Evolutionary conservation across 2,888 invertebrate genomes (phyloP).

Genomic region (Nemotelus pantherinus): DNA sequence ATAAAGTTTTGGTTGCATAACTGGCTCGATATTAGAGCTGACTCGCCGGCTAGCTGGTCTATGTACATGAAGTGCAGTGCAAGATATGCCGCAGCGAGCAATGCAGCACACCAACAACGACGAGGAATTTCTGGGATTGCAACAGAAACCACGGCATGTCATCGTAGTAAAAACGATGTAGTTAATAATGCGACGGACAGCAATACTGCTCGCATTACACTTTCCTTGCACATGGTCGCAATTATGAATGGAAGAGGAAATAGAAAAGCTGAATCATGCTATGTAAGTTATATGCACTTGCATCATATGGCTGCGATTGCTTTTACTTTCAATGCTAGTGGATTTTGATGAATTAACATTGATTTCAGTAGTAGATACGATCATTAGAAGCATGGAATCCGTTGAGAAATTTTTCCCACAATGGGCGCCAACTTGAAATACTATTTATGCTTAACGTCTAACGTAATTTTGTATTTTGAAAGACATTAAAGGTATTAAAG

Average conservation of each 20-base stretch:
- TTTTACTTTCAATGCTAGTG: no score
- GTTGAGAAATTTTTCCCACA: no score
- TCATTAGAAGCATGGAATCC: no score
- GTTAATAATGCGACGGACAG: slow-evolving; percentile 17
- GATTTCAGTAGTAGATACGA: no score
- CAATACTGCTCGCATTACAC: slow-evolving; percentile 19
- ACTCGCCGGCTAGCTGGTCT: neutral
- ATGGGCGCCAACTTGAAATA: no score
- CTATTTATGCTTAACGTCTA: no score
- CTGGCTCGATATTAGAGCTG: neutral
- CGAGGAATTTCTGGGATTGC: neutral
- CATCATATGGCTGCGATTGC: neutral
- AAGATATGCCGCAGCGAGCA: neutral
- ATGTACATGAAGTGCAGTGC: slow-evolving; percentile 1
- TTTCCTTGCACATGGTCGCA: slow-evolving; percentile 7
- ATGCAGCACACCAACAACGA: slow-evolving; percentile 1
- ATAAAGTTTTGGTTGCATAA: slow-evolving; percentile 37
- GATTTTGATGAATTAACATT: no score
- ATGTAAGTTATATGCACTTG: neutral
- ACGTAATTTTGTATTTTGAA: no score
- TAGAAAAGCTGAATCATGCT: slow-evolving; percentile 21
- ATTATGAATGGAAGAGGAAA: slow-evolving; percentile 7
- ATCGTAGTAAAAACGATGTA: slow-evolving; percentile 13
- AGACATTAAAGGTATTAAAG: no score
- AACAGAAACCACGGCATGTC: neutral